phyloP scores from a whole-genome alignment of 2,113 vertebrate species.

The Scomber colias region DNA sequence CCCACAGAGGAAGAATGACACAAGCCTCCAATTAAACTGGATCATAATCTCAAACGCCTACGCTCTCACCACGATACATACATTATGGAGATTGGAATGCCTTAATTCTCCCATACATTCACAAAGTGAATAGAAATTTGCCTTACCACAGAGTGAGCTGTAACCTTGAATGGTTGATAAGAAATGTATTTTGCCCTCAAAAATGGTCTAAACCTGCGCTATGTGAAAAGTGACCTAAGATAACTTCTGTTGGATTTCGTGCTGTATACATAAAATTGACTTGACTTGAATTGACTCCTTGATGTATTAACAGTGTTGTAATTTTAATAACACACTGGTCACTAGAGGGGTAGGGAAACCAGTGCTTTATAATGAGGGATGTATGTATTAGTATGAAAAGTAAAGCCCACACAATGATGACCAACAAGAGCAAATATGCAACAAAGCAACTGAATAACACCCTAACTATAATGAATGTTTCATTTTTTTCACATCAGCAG shows the following conservation, averaged over 20 bases:
- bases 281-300: not conserved
- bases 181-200: constrained; percentile 40
- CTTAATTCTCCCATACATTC: constrained; percentile 50
- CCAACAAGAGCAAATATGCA: not conserved
- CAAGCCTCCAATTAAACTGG: constrained; percentile 71
- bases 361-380: constrained; percentile 22
- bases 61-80: constrained; percentile 61
- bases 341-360: constrained; percentile 4
- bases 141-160: constrained; percentile 48
- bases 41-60: constrained; percentile 65
- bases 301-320: constrained; percentile 40
- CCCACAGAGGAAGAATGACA: constrained; percentile 55
- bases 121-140: constrained; percentile 48
- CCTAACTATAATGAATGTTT: constrained; percentile 3
- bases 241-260: no score
- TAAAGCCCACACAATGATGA: constrained; percentile 7
- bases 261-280: no score
- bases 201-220: no score
- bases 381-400: constrained; percentile 4
- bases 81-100: constrained; percentile 69
- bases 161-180: constrained; percentile 62
- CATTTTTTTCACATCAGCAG: constrained; percentile 8
- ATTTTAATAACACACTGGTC: constrained; percentile 42
- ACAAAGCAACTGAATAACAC: not conserved
- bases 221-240: no score